Percentiles rank a stretch among this genome's conserved stretches.
Evolutionary conservation across 2,113 vertebrate genomes (phyloP).

Genomic region (Ibidorhyncha struthersii): DNA sequence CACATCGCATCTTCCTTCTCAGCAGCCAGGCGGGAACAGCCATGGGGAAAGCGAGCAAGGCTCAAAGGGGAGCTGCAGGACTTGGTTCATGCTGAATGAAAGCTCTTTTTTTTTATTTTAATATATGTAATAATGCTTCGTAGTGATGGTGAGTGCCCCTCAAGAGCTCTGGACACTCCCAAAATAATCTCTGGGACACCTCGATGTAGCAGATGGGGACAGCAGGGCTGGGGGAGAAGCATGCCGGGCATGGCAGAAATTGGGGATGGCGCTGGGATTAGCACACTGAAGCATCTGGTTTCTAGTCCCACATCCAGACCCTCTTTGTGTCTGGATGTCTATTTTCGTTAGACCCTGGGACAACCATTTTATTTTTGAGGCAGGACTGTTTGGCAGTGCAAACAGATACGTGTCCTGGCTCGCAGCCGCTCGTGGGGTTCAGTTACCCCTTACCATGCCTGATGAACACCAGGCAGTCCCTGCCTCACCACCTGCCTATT

Average conservation of each 20-base stretch:
- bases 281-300: background rate
- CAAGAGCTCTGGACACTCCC: background rate
- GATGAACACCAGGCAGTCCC: background rate
- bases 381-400: background rate
- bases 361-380: background rate
- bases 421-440: rapidly evolving
- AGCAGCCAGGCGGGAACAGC: background rate
- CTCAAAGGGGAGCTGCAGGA: background rate
- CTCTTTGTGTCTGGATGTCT: background rate
- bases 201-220: background rate
- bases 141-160: background rate
- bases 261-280: rapidly evolving
- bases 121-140: rapidly evolving
- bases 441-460: background rate
- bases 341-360: background rate
- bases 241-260: background rate
- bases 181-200: background rate
- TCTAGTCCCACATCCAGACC: background rate
- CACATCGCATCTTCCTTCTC: rapidly evolving
- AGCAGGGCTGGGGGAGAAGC: background rate
- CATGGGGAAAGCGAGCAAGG: background rate
- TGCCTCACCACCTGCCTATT: background rate
- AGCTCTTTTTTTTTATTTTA: background rate
- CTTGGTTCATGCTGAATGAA: background rate
- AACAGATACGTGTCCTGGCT: background rate